Conservation (phyloP, 37 sponge, comb jelly and placozoan species). For the Beroe ovata region DNA sequence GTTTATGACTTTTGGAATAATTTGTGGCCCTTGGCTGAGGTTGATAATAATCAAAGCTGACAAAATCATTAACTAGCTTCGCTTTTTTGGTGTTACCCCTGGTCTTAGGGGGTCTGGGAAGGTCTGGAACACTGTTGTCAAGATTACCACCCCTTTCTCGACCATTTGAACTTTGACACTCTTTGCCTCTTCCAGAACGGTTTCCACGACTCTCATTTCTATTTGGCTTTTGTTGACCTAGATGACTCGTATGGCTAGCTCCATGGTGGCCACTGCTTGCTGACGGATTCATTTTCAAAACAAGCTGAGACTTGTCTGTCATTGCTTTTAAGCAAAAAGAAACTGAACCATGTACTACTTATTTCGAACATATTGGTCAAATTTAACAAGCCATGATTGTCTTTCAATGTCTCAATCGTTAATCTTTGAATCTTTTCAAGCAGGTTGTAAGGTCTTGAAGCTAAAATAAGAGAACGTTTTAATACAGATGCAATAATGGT, state of each 20-base stretch:
- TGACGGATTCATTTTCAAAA: constrained; percentile 28
- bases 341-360: constrained; percentile 39
- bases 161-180: neutral
- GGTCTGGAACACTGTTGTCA: neutral
- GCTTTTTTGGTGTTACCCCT: neutral
- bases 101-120: neutral
- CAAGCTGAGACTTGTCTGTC: constrained; percentile 48
- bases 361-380: neutral
- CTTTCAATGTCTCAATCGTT: neutral
- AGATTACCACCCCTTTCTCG: neutral
- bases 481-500: too few species aligned
- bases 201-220: constrained; percentile 24
- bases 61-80: constrained; percentile 19
- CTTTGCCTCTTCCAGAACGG: neutral
- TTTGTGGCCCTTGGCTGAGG: neutral
- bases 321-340: constrained; percentile 58
- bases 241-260: neutral
- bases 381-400: constrained; percentile 65
- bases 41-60: constrained; percentile 5
- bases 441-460: neutral
- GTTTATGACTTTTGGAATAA: neutral
- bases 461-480: constrained; percentile 10
- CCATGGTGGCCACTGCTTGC: constrained; percentile 56
- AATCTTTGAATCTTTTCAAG: neutral
- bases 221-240: neutral